Base-by-base conservation (phyloP, 2,888 invertebrate genomes). In the Caenorhabditis doughertyi region DNA sequence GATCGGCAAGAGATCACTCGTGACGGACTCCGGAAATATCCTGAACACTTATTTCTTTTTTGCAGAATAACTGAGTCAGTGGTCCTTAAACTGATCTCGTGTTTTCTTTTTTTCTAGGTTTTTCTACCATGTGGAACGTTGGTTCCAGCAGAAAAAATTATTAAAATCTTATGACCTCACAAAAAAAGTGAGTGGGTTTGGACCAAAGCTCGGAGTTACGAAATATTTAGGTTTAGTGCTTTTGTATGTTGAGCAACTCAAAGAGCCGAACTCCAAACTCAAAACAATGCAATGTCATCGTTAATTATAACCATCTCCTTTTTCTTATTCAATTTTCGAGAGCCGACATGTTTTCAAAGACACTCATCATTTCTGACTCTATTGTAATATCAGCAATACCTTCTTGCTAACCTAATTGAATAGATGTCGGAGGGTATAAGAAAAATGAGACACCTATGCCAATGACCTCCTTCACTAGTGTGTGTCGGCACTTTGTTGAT, bases 401-500 rank as follows among this genome's bases (percentile, higher is more conserved):
- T 58, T 76, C 58, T 76, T 76, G 76, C 77, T 77, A 62, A 68
- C 77, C 67, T 58, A 76, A 68, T 76, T 77, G 77, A 77, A 77
- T 77, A 77, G 76, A 74, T 42, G 62, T 29, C 56, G 74, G 67
- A 23, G 23, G 73, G 60, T 53, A 74, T 44, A 70, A 71, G 70
- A 73, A 80, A 73, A 73, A 53, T 47, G 70, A 70, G 62, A 81
- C 62, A 68, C 68, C 67, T 53, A 68, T 80, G 80, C 80, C 65
- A 71, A 71, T 76, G 81, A 76, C 76, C 81, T 67, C 72, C 68
- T 67, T 71, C 71, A 35, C 65, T 32, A 18, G 49, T n/a, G 32
- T 4, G 39, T 68, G 80, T 80, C 80, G 80, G 80, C 68, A 73
- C 73, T 80, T 68, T 77, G 80, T 80, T 80, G 67, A 73, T 73